These are phyloP conservation scores for Reinhardtius hippoglossoides DNA, from an alignment of 2,113 vertebrate species.

Conservation along the genomic window DNA sequence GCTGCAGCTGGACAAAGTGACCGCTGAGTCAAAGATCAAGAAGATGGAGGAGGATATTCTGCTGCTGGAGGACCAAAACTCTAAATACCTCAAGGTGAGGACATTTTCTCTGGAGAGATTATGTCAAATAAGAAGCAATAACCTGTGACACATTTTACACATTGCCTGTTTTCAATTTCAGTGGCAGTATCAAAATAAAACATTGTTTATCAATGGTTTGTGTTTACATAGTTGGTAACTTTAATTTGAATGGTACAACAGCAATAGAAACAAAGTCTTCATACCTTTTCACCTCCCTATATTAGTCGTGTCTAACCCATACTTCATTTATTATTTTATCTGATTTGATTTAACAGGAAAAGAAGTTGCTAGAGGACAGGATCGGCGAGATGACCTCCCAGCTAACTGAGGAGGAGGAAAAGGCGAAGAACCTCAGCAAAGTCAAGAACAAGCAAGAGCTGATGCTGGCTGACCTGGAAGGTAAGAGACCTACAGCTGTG, in stretches of 20 bases:
- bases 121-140: neutral
- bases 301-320: no score
- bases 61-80: slow-evolving; percentile 96
- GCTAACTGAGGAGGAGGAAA: slow-evolving; percentile 97
- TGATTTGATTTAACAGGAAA: slow-evolving; percentile 84
- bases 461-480: slow-evolving; percentile 98
- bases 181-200: neutral
- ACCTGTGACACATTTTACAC: neutral
- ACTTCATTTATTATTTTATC: neutral
- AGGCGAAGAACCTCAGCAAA: slow-evolving; percentile 96
- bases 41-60: slow-evolving; percentile 99
- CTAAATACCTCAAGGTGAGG: slow-evolving; percentile 94
- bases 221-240: neutral
- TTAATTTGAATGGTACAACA: neutral
- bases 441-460: slow-evolving; percentile 98
- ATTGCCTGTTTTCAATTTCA: neutral
- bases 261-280: neutral
- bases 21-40: slow-evolving; percentile 96
- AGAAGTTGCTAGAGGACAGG: slow-evolving; percentile 94
- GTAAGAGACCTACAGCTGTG: slow-evolving; percentile 73
- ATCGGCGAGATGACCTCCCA: slow-evolving; percentile 92
- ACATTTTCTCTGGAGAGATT: neutral
- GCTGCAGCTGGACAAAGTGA: slow-evolving; percentile 97
- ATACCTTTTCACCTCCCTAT: neutral
- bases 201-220: neutral